Base-by-base conservation (phyloP, 2,888 invertebrate species). In the Dendrolimus pini region DNA sequence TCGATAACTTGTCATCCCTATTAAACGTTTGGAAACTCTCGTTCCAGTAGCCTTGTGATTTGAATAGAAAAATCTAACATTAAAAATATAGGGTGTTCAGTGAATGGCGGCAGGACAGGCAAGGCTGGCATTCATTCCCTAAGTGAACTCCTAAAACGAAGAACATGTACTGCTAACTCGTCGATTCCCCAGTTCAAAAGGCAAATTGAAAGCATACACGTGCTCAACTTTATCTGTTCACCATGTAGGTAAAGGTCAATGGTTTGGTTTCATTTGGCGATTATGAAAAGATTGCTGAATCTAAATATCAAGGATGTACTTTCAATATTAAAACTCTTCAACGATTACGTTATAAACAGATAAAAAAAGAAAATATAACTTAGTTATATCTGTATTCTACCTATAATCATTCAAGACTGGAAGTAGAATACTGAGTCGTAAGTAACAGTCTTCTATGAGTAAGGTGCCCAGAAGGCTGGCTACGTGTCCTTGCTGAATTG, bases 11-110 rank as follows among this genome's bases (percentile, higher is more conserved):
- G 41, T 58, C 74, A 67, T 41, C 72, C 57, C 72, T 65, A 60
- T n/a, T 62, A 61, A 66, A 54, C 64, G 67, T 72, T 78, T 71
- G 71, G 73, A 74, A 72, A 66, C 71, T 74, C 72, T 72, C 71
- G 71, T 66, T 75, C 47, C 47, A 47, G 47, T 47, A 47, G 47
- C 47, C 8, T 12, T 47, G 9, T 47, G 73, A 83, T 82, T 81
- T 85, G 82, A 85, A 85, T 84, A 80, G 84, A 76, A 80, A 78
- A 81, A 80, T 78, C 83, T 78, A 78, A 79, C 81, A 82, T 84
- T 83, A 84, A 83, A 84, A 84, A 83, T 82, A 79, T 78, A 80
- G 81, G 78, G 77, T 78, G 72, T 77, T 69, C 65, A 68, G 70
- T 82, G 80, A 86, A 84, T 82, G 69, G 69, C 66, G 63, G 62